phyloP scores from a whole-genome alignment of 2,113 vertebrate genomes.

The Maylandia zebra region DNA sequence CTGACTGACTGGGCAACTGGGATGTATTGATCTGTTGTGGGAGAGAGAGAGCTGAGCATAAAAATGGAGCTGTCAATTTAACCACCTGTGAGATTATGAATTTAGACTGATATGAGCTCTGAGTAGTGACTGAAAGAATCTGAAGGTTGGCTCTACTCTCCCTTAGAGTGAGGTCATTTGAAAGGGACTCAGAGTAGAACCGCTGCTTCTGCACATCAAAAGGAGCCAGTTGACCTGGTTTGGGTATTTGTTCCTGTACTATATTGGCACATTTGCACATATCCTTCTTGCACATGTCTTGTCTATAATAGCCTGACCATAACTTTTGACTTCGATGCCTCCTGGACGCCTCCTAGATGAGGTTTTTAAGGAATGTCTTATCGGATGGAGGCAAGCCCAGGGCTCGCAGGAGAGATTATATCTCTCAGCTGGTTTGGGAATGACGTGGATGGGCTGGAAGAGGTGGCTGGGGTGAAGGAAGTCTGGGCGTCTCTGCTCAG shows the following conservation, averaged over 20 bases:
- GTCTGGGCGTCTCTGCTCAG: not conserved
- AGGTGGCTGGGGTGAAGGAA: not conserved
- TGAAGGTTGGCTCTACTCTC: not conserved
- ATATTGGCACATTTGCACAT: not conserved
- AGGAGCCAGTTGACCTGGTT: not conserved
- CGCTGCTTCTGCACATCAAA: not conserved
- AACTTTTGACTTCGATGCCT: not conserved
- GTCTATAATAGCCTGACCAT: not conserved
- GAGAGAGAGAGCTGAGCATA: not conserved
- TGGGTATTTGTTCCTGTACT: not conserved
- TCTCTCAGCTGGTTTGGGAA: not conserved
- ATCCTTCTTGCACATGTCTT: not conserved
- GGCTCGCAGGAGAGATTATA: not conserved
- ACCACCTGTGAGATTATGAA: not conserved
- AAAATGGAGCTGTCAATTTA: not conserved
- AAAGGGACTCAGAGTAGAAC: not conserved
- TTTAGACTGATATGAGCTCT: fast-evolving
- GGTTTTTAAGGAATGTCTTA: not conserved
- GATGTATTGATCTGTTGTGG: not conserved
- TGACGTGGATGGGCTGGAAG: not conserved
- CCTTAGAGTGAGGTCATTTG: not conserved
- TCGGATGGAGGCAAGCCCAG: not conserved
- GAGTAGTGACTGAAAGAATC: not conserved
- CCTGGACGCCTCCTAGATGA: not conserved
- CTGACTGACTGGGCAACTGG: not conserved